Evolutionary conservation across 2,888 invertebrate species (phyloP).

Genomic region (Acanthosoma haemorrhoidale): DNA sequence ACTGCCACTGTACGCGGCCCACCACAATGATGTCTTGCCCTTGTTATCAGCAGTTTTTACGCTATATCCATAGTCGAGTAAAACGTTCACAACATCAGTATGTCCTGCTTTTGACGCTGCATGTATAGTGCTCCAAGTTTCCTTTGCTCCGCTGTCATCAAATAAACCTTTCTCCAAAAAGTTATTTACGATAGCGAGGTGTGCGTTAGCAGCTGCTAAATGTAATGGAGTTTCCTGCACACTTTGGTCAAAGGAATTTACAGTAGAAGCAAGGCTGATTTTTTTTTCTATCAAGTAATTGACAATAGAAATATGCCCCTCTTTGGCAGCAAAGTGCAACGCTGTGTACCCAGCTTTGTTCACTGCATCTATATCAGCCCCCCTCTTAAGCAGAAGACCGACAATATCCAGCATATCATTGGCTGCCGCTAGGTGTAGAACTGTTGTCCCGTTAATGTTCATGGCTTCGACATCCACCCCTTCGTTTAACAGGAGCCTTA

Average conservation of each 20-base stretch:
- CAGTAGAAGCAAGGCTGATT: neutral
- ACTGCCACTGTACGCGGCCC: neutral
- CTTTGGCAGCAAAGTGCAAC: neutral
- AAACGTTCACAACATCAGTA: neutral
- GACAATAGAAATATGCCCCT: neutral
- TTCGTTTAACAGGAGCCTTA: neutral
- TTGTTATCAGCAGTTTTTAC: neutral
- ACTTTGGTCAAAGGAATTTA: no score
- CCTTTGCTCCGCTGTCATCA: neutral
- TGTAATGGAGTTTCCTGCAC: neutral
- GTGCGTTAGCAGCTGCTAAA: neutral
- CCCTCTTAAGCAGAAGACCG: neutral
- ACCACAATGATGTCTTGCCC: neutral
- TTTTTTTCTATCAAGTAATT: neutral
- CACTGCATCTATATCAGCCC: neutral
- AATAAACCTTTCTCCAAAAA: neutral
- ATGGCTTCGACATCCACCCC: neutral
- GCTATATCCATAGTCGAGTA: neutral
- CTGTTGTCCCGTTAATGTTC: neutral
- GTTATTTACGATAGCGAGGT: neutral
- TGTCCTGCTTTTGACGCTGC: no score
- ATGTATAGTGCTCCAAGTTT: neutral
- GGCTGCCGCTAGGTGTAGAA: neutral
- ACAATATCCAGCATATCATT: neutral
- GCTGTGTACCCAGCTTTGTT: neutral